A percentile compares a stretch with the other conserved stretches of the same genome.
phyloP scores from a whole-genome alignment of 2,797 vertebrate species.

The Scleropages formosus region DNA sequence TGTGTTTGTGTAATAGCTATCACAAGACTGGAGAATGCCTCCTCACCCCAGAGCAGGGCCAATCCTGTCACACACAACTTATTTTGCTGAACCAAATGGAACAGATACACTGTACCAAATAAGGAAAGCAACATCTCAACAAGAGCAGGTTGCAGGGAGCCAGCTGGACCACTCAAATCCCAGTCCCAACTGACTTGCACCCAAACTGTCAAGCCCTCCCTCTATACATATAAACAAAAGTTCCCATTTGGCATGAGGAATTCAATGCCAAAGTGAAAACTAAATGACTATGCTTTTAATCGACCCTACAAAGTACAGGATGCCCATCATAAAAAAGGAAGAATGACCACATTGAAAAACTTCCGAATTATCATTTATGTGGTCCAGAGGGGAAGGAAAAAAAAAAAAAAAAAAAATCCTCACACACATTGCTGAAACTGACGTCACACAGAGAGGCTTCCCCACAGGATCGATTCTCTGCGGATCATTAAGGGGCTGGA shows the following conservation, averaged over 20 bases:
- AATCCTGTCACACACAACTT: slow-evolving; percentile 1
- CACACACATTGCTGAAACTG: background rate
- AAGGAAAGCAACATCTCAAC: background rate
- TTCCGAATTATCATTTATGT: too few species aligned
- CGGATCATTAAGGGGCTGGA: background rate
- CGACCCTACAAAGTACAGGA: too few species aligned
- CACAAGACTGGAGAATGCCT: slow-evolving; percentile 30
- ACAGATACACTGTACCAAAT: background rate
- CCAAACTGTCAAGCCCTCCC: too few species aligned
- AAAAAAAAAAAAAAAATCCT: background rate
- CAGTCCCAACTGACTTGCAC: too few species aligned
- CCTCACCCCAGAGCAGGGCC: background rate
- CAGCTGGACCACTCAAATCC: too few species aligned
- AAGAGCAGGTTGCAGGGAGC: background rate
- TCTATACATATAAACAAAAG: too few species aligned
- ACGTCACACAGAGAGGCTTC: background rate
- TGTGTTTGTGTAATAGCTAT: slow-evolving; percentile 24
- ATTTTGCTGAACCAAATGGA: slow-evolving; percentile 2
- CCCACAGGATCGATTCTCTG: background rate
- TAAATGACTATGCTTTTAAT: too few species aligned
- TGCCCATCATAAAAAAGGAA: too few species aligned
- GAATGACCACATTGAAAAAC: too few species aligned
- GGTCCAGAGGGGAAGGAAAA: too few species aligned
- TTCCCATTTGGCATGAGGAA: too few species aligned
- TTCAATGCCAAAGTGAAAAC: too few species aligned